These are phyloP conservation scores for Trematocara macrostoma DNA, from an alignment of 2,113 vertebrate species.

Conservation along the genomic window DNA sequence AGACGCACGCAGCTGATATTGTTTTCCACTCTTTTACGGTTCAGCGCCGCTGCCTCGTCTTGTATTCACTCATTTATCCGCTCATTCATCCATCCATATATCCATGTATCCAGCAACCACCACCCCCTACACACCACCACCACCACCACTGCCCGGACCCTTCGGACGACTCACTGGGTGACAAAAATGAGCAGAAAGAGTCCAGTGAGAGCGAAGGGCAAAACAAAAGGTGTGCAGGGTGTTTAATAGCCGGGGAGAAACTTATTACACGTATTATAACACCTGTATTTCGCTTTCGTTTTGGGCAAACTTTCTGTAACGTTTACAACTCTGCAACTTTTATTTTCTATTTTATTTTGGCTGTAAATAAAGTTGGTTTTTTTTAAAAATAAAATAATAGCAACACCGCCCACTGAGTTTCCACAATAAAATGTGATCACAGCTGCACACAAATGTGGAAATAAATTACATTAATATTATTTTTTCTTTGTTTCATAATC, in stretches of 20 bases:
- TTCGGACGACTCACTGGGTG: conserved; percentile 56
- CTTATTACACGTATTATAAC: conserved; percentile 31
- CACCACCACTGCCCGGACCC: conserved; percentile 3
- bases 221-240: conserved; percentile 3
- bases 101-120: neutral
- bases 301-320: neutral
- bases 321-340: neutral
- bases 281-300: conserved; percentile 16
- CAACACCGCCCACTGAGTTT: neutral
- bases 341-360: neutral
- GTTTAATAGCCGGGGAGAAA: conserved; percentile 29
- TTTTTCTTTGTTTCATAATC: neutral
- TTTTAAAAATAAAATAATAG: neutral
- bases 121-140: neutral
- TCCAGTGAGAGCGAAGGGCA: neutral
- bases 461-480: neutral
- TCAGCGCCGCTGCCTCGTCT: conserved; percentile 64
- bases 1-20: conserved; percentile 79
- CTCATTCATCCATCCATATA: conserved; percentile 12
- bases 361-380: neutral
- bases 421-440: neutral
- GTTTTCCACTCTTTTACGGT: conserved; percentile 78
- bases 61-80: conserved; percentile 65
- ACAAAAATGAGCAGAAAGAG: conserved; percentile 31
- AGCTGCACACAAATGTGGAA: neutral